phyloP scores from a whole-genome alignment of 2,888 invertebrate species.

The Philhelius pedissequus region DNA sequence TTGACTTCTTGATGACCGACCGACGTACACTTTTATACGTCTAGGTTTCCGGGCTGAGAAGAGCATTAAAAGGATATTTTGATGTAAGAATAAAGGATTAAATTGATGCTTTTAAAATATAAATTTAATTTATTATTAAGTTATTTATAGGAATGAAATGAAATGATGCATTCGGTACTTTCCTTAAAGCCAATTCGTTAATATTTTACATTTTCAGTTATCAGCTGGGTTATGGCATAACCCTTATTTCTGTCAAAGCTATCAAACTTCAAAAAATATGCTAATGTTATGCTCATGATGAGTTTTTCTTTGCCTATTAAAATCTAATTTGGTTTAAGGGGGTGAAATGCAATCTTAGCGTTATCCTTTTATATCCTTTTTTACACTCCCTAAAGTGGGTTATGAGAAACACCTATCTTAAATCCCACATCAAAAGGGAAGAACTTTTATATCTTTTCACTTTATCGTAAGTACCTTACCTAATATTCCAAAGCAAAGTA shows the following conservation, averaged over 20 bases:
- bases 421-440: slow-evolving; percentile 2
- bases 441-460: slow-evolving; percentile 49
- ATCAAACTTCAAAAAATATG: not conserved
- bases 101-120: not conserved
- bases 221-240: no score
- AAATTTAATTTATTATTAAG: no score
- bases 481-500: not conserved
- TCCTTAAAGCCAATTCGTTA: no score
- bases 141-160: no score
- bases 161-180: no score
- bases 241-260: no score
- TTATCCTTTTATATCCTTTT: not conserved
- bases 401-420: not conserved
- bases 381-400: not conserved
- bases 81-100: not conserved
- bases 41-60: not conserved
- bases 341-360: not conserved
- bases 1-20: not conserved
- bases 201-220: not conserved
- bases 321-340: not conserved
- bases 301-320: not conserved
- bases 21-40: not conserved
- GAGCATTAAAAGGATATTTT: not conserved
- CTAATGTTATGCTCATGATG: not conserved
- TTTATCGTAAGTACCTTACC: slow-evolving; percentile 45